Evolutionary conservation across 37 sponge, comb jelly and placozoan species (phyloP).

Genomic region (Axinella damicornis): DNA sequence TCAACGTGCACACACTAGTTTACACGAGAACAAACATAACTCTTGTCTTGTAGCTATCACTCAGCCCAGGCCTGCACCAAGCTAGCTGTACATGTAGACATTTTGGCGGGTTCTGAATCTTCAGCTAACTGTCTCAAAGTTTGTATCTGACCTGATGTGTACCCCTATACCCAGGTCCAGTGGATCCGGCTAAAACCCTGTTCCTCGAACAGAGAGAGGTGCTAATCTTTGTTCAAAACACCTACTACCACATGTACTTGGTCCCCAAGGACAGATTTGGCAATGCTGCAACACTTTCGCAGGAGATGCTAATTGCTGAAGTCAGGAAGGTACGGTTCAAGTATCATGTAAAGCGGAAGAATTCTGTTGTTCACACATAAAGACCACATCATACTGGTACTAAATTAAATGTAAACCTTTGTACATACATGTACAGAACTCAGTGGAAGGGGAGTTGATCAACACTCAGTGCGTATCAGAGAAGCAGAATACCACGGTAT

Average conservation of each 20-base stretch:
- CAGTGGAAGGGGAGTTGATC: constrained; percentile 18
- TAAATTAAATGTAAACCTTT: too few species aligned
- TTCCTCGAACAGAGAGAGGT: constrained; percentile 55
- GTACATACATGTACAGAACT: constrained; percentile 14
- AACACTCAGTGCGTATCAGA: constrained; percentile 67
- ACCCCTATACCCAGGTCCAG: constrained; percentile 44
- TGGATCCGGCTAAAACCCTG: constrained; percentile 63
- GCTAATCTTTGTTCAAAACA: constrained; percentile 51
- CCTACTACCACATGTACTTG: constrained; percentile 60
- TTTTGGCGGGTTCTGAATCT: too few species aligned
- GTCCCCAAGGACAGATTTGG: constrained; percentile 80
- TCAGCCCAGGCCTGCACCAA: background rate
- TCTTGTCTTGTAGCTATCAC: too few species aligned
- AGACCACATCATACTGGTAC: too few species aligned
- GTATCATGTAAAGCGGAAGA: too few species aligned
- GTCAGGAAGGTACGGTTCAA: constrained; percentile 65
- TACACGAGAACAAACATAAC: too few species aligned
- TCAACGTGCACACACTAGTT: too few species aligned
- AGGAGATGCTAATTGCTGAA: constrained; percentile 44
- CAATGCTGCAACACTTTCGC: constrained; percentile 43
- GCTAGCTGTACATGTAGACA: too few species aligned
- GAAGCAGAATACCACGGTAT: constrained; percentile 8
- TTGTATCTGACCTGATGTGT: background rate
- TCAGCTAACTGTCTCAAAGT: too few species aligned
- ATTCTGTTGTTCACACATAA: too few species aligned